A percentile compares a stretch with the other conserved stretches of the same genome.
These are phyloP conservation scores for Champsocephalus gunnari DNA, from an alignment of 2,797 vertebrate species.

Conservation along the genomic window DNA sequence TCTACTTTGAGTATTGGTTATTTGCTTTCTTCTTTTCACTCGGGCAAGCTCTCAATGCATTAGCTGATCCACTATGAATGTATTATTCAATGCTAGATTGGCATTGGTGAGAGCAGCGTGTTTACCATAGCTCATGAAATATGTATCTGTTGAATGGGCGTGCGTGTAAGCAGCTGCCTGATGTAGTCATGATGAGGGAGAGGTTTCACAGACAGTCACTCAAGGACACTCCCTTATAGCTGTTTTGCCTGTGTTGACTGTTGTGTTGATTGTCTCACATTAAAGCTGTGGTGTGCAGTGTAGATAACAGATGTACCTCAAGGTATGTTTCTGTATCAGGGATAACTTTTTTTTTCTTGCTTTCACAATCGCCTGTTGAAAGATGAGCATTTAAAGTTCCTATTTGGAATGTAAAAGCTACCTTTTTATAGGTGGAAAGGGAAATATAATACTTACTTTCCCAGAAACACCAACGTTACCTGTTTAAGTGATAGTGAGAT, in stretches of 20 bases:
- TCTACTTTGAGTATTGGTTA: conserved; percentile 80
- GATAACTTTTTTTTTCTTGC: conserved; percentile 26
- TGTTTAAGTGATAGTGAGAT: conserved; percentile 72
- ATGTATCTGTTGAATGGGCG: conserved; percentile 79
- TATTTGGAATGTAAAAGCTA: conserved; percentile 28
- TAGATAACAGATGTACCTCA: conserved; percentile 72
- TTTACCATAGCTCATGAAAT: conserved; percentile 86
- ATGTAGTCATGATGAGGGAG: conserved; percentile 67
- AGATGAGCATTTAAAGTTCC: conserved; percentile 54
- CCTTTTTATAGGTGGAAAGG: conserved; percentile 43
- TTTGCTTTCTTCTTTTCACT: conserved; percentile 83
- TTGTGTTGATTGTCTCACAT: conserved; percentile 73
- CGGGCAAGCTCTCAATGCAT: conserved; percentile 83
- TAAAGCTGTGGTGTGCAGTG: conserved; percentile 67
- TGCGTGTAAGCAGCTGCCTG: conserved; percentile 70
- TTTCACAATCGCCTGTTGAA: conserved; percentile 43
- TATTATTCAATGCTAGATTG: conserved; percentile 83
- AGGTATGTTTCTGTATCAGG: conserved; percentile 57
- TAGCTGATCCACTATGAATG: conserved; percentile 79
- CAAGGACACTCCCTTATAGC: conserved; percentile 76
- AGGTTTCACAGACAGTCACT: conserved; percentile 68
- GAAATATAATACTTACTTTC: conserved; percentile 14
- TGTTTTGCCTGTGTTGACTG: conserved; percentile 64
- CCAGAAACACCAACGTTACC: conserved; percentile 41
- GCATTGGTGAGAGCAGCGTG: conserved; percentile 73